Evolutionary conservation across 1,140 invertebrate species (phyloP).

Genomic region (Wasmannia auropunctata): DNA sequence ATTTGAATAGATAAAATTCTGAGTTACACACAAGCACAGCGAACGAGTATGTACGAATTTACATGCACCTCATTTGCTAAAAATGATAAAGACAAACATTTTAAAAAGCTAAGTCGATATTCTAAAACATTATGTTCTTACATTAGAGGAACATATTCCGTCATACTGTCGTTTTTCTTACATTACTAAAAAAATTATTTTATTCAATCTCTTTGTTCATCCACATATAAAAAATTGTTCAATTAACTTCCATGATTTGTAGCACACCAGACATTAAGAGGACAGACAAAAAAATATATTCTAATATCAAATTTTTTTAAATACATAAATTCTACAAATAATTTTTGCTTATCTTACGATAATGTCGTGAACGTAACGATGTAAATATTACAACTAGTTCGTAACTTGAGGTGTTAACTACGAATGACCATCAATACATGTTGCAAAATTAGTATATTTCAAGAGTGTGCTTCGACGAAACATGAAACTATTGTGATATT

Average conservation of each 20-base stretch:
- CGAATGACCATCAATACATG: conserved; percentile 59
- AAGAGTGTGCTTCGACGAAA: conserved; percentile 49
- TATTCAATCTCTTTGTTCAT: not conserved
- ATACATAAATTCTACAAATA: conserved; percentile 51
- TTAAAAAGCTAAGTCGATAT: not conserved
- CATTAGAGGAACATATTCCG: not conserved
- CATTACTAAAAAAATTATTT: not conserved
- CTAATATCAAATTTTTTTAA: not conserved
- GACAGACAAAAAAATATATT: not conserved
- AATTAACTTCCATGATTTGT: not conserved
- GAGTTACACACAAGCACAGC: not conserved
- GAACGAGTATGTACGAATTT: not conserved
- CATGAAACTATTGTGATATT: conserved; percentile 25
- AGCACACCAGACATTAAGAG: not conserved
- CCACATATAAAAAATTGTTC: not conserved
- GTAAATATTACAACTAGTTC: not conserved
- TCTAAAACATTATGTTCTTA: not conserved
- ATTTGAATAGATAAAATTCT: conserved; percentile 90
- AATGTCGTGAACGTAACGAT: conserved; percentile 15
- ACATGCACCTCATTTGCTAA: not conserved
- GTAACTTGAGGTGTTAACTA: conserved; percentile 58
- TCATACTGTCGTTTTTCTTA: not conserved
- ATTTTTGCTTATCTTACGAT: conserved; percentile 21
- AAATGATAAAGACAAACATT: not conserved
- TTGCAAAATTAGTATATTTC: conserved; percentile 68